phyloP scores from a whole-genome alignment of 1,140 invertebrate species.

The Belonocnema kinseyi region DNA sequence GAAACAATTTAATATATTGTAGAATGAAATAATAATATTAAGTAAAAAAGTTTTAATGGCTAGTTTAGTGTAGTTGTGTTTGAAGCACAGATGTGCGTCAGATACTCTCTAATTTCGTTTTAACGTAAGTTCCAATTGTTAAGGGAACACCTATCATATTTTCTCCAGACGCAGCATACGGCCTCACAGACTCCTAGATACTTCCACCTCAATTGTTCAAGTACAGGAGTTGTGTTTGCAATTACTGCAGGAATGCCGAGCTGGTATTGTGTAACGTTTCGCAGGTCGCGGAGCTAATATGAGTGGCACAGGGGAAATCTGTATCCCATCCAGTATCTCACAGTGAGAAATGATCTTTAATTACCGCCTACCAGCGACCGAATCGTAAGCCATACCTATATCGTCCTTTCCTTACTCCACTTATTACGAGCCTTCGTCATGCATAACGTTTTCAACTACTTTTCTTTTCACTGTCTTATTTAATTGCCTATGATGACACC shows the following conservation, averaged over 20 bases:
- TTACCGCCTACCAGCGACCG: neutral
- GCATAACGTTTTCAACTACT: no score
- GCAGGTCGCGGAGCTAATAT: slow-evolving; percentile 17
- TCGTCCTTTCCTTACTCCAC: no score
- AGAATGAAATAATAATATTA: neutral
- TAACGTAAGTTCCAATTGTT: slow-evolving; percentile 5
- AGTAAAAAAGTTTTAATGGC: neutral
- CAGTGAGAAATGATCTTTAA: slow-evolving; percentile 9
- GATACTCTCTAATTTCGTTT: slow-evolving; percentile 23
- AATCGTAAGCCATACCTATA: no score
- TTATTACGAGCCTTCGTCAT: no score
- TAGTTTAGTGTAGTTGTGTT: neutral
- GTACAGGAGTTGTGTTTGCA: slow-evolving; percentile 27
- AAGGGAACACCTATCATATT: neutral
- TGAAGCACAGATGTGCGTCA: neutral
- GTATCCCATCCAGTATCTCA: neutral
- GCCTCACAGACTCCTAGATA: slow-evolving; percentile 11
- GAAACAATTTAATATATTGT: neutral
- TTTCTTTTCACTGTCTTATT: no score
- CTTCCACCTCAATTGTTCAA: slow-evolving; percentile 22
- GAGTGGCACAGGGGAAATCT: slow-evolving; percentile 23
- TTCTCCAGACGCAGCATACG: neutral
- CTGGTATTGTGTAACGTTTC: slow-evolving; percentile 16
- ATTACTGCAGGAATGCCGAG: slow-evolving; percentile 21
- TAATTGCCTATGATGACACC: no score